Base-by-base conservation (phyloP, 2,113 vertebrate genomes). In the Antidorcas marsupialis region DNA sequence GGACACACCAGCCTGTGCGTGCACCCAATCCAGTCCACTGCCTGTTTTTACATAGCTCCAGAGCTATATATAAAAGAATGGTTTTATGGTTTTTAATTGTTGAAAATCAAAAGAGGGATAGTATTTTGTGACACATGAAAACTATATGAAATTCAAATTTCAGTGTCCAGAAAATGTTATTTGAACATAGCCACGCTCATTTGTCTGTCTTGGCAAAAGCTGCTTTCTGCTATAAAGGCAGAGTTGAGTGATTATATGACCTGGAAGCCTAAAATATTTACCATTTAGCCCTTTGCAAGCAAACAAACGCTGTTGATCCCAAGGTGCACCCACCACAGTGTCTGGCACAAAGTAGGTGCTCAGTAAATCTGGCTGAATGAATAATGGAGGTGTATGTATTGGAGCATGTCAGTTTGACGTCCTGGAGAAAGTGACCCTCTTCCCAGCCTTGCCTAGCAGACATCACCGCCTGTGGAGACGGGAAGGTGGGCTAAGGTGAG, bases 71-170 rank as follows among this genome's bases (percentile, higher is more conserved):
- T 83, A 55, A 36, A 55, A 89, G 59, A 59, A 88, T 74, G 82
- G 28, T 45, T 82, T 87, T 82, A 28, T 59, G 43, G 62, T 45
- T 96, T 96, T 95, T 82, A 82, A 89, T 43, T 27, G 45, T 53
- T 93, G 59, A 84, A 50, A 90, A 82, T 83, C 25, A 82, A 97
- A 95, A 57, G 62, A 60, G 62, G 30, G 25, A 39, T 74, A 52
- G 67, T 78, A 92, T 89, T 74, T 86, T 85, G 50, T 86, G 53
- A 86, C 60, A 82, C 16, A 15, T 33, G 27, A 78, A 94, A 92
- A 55, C 71, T 36, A 30, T 7, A 45, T 25, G 45, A 81, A 81
- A 81, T 81, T 81, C 30, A 81, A 74, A 53, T 30, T 95, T 84
- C 81, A 39, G 50, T 13, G 28, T 53, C 45, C 55, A 28, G 57